Percentiles rank a stretch among this genome's conserved stretches.
phyloP scores from a whole-genome alignment of 2,797 vertebrate species.

The Gadopsis marmoratus region DNA sequence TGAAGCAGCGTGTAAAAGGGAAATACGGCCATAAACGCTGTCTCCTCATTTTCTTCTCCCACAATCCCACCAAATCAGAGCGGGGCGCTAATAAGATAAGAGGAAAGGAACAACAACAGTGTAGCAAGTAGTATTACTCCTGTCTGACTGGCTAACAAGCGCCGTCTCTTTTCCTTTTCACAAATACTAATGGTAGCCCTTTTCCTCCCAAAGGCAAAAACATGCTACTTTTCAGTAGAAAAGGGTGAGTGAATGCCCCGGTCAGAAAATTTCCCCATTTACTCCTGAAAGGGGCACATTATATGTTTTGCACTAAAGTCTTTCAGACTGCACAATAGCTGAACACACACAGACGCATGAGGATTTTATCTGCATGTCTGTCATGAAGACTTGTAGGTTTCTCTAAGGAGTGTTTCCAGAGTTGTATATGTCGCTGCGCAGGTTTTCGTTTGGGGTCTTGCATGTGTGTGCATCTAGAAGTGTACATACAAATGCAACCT shows the following conservation, averaged over 20 bases:
- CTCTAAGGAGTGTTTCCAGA: slow-evolving; percentile 33
- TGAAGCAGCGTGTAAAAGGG: slow-evolving; percentile 70
- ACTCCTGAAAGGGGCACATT: slow-evolving; percentile 55
- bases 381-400: slow-evolving; percentile 21
- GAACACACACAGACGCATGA: slow-evolving; percentile 41
- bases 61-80: slow-evolving; percentile 73
- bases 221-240: slow-evolving; percentile 49
- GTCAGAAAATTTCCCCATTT: slow-evolving; percentile 68
- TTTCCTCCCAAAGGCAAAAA: slow-evolving; percentile 59
- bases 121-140: slow-evolving; percentile 66
- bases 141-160: slow-evolving; percentile 72
- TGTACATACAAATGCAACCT: slow-evolving; percentile 10
- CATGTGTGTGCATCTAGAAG: slow-evolving; percentile 6
- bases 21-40: slow-evolving; percentile 64
- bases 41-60: slow-evolving; percentile 70
- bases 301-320: slow-evolving; percentile 45
- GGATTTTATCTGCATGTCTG: slow-evolving; percentile 40
- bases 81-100: slow-evolving; percentile 75
- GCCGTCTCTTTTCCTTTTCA: slow-evolving; percentile 66
- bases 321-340: slow-evolving; percentile 37
- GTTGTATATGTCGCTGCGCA: slow-evolving; percentile 40
- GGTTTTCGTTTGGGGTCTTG: slow-evolving; percentile 23
- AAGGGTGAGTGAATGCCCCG: slow-evolving; percentile 24
- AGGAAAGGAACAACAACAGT: slow-evolving; percentile 69
- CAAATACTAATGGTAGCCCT: slow-evolving; percentile 66